Base-by-base conservation (phyloP, 2,888 invertebrate species). In the Branchipolynoe longqiensis region DNA sequence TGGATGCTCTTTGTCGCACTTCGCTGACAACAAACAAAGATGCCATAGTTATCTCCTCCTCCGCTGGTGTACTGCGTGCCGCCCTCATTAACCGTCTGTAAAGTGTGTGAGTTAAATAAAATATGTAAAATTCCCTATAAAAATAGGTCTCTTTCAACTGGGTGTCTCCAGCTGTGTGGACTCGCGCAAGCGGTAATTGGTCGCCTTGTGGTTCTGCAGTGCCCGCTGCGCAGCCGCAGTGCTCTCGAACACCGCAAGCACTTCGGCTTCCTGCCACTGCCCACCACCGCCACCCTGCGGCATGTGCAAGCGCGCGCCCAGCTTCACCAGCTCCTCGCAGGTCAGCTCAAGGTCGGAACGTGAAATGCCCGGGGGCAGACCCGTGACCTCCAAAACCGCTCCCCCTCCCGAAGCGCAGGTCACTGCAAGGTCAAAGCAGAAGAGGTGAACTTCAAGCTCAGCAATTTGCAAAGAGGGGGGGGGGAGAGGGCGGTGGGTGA, bases 331-430 rank as follows among this genome's bases (percentile, higher is more conserved):
- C 81, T 87, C 89, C 74, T 90, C 90, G 28, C 90, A 85, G 85
- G 89, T 88, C 48, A 86, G 83, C 58, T 89, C 90, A 36, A 87
- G 83, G 41, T 90, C 89, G 86, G 86, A 85, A 36, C 88, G 82
- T 54, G 88, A 89, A 86, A 90, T 84, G 25, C 89, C 89, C 48
- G 87, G 87, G 48, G 90, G 90, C 33, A 90, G 85, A 40, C 89
- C 90, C 81, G 88, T 88, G 41, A 90, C 88, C 88, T 89, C 89
- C 73, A 89, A 73, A 54, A 89, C 85, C 81, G 88, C 87, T 25
- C 87, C 87, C 82, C 82, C 82, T 31, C 58, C 82, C 25, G 33
- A 48, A 78, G 25, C 54, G 78, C 78, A 78, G 78, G 78, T 78
- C 78, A 78, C 78, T 78, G 78, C 48, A 48, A 54, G 31, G 48